Conservation (phyloP, 2,888 invertebrate genomes). For the Netelia fuscicornis region DNA sequence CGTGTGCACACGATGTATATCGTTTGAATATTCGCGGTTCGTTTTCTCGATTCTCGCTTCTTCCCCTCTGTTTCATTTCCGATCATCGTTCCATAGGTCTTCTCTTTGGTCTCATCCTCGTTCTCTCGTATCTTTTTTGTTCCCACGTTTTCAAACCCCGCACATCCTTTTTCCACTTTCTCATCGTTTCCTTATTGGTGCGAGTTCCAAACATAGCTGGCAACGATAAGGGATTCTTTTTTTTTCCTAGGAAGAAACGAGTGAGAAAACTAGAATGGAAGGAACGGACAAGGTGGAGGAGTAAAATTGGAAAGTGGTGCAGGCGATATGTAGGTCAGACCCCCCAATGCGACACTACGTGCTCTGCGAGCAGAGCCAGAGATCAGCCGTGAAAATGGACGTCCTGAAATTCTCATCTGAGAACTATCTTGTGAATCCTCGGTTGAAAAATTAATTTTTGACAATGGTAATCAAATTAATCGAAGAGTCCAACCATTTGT, state of each 20-base stretch:
- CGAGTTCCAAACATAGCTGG: slow-evolving; percentile 12
- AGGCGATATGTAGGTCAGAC: slow-evolving; percentile 80
- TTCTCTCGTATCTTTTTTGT: slow-evolving; percentile 26
- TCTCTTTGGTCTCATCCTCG: slow-evolving; percentile 2
- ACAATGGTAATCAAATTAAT: too few relatives aligned
- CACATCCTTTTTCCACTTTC: slow-evolving; percentile 14
- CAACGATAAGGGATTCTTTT: not conserved
- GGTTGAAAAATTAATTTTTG: too few relatives aligned
- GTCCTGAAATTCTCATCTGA: slow-evolving; percentile 61
- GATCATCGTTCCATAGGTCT: not conserved
- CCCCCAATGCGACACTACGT: slow-evolving; percentile 82
- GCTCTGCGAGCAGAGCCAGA: slow-evolving; percentile 76
- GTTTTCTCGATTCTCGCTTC: not conserved
- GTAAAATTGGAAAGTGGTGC: slow-evolving; percentile 73
- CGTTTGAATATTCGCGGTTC: not conserved
- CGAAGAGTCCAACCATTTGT: too few relatives aligned
- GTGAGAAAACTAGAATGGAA: slow-evolving; percentile 2
- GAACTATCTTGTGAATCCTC: not conserved
- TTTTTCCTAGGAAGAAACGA: not conserved
- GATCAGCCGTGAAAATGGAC: slow-evolving; percentile 67
- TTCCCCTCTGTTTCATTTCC: not conserved
- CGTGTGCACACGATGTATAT: too few relatives aligned
- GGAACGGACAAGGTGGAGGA: slow-evolving; percentile 26
- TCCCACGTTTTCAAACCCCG: slow-evolving; percentile 30
- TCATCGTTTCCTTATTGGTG: slow-evolving; percentile 21